Conservation (phyloP, 2,113 vertebrate genomes). For the Thalassarche chlororhynchos region DNA sequence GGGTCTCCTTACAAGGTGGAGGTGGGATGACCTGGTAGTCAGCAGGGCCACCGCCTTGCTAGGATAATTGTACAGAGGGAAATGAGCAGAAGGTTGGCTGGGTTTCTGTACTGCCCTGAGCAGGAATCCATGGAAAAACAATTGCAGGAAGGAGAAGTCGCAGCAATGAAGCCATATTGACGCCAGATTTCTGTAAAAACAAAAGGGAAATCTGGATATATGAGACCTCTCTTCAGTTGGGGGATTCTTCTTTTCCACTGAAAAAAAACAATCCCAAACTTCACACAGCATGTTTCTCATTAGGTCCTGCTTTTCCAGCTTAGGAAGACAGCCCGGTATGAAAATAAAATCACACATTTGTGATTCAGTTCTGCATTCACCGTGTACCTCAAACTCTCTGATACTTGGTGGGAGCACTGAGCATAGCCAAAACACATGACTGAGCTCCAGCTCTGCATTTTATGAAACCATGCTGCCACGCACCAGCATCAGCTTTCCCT, state of each 20-base stretch:
- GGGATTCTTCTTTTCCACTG: neutral
- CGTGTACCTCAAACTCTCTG: neutral
- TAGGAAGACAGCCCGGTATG: neutral
- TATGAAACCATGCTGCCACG: neutral
- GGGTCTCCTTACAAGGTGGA: neutral
- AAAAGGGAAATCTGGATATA: neutral
- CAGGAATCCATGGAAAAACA: conserved; percentile 47
- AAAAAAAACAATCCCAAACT: neutral
- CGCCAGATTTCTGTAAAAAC: neutral
- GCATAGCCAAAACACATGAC: neutral
- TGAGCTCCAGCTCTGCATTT: neutral
- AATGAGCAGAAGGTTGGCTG: neutral
- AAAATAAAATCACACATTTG: neutral
- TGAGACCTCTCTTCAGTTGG: neutral
- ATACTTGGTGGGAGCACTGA: neutral
- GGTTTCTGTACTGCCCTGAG: neutral
- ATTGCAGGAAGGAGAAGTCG: conserved; percentile 40
- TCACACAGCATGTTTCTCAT: neutral
- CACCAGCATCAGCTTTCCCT: neutral
- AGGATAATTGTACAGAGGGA: neutral
- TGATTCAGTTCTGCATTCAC: neutral
- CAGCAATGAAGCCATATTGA: neutral
- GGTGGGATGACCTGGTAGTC: neutral
- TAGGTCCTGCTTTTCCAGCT: neutral
- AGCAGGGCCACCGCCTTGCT: neutral